Conservation (phyloP, 2,113 vertebrate genomes). For the Sinocyclocheilus grahami region DNA sequence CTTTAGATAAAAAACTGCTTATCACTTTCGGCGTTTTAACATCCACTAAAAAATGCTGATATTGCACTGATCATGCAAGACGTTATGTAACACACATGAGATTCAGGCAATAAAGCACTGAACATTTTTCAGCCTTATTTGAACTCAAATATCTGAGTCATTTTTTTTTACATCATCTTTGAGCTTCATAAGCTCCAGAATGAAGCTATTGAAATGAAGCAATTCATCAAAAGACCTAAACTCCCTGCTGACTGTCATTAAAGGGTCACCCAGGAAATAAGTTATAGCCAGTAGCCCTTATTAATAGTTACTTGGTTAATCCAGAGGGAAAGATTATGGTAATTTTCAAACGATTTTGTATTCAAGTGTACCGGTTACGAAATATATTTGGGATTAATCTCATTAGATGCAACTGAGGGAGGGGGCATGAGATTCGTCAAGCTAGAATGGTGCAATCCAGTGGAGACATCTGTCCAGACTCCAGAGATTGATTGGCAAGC, state of each 20-base stretch:
- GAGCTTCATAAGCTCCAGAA: neutral
- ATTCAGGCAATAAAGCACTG: conserved; percentile 19
- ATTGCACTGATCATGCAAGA: conserved; percentile 24
- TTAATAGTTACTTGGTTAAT: conserved; percentile 4
- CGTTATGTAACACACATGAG: neutral
- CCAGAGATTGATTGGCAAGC: neutral
- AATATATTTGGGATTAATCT: conserved; percentile 20
- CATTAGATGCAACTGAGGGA: neutral
- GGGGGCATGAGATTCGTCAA: neutral
- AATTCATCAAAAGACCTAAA: neutral
- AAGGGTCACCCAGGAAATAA: conserved; percentile 22
- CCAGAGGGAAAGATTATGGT: conserved; percentile 12
- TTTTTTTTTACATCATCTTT: neutral
- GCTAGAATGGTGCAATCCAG: neutral
- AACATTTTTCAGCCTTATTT: neutral
- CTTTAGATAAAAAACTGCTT: conserved; percentile 19
- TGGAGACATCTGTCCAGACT: conserved; percentile 8
- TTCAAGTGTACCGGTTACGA: neutral
- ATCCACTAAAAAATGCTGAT: conserved; percentile 17
- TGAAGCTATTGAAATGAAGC: neutral
- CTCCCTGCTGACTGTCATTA: conserved; percentile 14
- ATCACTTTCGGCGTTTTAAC: conserved; percentile 11
- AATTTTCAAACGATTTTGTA: neutral
- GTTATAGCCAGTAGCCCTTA: conserved; percentile 12
- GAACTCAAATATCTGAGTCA: neutral